Evolutionary conservation across 2,888 invertebrate genomes (phyloP), one percentile per base, ranked within the genome.

Genomic region (Elmis aenea): DNA sequence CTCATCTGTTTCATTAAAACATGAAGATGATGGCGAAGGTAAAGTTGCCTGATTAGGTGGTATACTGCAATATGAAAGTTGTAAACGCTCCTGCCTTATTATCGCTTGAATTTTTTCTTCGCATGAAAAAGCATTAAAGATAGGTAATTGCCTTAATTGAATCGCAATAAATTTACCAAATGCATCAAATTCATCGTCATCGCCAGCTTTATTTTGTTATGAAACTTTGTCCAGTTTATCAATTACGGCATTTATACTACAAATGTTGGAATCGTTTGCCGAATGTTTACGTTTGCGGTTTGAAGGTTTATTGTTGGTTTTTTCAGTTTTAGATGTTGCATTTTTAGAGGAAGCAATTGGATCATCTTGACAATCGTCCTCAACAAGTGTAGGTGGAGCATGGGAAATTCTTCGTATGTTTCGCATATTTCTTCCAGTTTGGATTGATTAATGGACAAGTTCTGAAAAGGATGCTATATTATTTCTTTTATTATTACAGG

Each of bases 221-320:
- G n/a, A n/a, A n/a, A n/a, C n/a, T n/a, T 27, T 27, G 16, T 27
- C 27, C 27, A 27, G 27, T 26, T 13, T 26, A 26, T 26, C 26
- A 15, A 26, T 26, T 26, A 10, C 14, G 15, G 13, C 15, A 16
- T 14, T 9, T 26, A 26, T 26, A 26, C 15, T 16, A 12, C 15
- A 26, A 8, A 26, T 14, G 15, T 26, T 14, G n/a, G n/a, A n/a
- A n/a, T 26, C 26, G 15, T 14, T 26, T 26, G 14, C 4, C 5
- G 10, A 14, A 15, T 14, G 15, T 14, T 26, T 26, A 10, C 26
- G 14, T 16, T 26, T 26, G 13, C 26, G 26, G 26, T 16, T 26
- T 26, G n/a, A n/a, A n/a, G n/a, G n/a, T n/a, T n/a, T n/a, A n/a
- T n/a, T n/a, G n/a, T n/a, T n/a, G n/a, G n/a, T n/a, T n/a, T n/a